phyloP scores from a whole-genome alignment of 1,140 invertebrate species.

The Manduca sexta region DNA sequence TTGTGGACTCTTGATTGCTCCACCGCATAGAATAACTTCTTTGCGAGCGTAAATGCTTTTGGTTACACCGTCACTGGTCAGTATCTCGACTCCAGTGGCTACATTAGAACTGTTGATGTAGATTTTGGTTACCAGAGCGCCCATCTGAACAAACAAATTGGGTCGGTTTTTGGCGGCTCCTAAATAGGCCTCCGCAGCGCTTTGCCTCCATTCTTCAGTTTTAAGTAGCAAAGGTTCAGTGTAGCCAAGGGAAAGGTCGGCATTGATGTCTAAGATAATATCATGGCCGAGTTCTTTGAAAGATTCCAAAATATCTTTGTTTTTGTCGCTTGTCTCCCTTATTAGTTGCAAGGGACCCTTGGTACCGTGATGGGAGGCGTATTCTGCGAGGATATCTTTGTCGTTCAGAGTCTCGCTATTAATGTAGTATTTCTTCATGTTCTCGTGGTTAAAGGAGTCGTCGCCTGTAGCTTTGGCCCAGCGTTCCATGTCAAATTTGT shows the following conservation, averaged over 20 bases:
- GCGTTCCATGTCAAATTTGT: slow-evolving; percentile 79
- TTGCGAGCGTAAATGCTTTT: slow-evolving; percentile 5
- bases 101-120: slow-evolving; percentile 51
- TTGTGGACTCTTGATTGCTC: slow-evolving; percentile 7
- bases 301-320: neutral
- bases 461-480: slow-evolving; percentile 76
- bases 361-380: slow-evolving; percentile 7
- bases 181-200: slow-evolving; percentile 82
- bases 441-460: slow-evolving; percentile 73
- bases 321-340: neutral
- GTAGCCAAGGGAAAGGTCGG: slow-evolving; percentile 69
- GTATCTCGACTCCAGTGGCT: slow-evolving; percentile 9
- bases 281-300: slow-evolving; percentile 9
- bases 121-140: slow-evolving; percentile 74
- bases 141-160: slow-evolving; percentile 79
- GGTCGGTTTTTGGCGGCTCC: slow-evolving; percentile 74
- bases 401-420: slow-evolving; percentile 11
- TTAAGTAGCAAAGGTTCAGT: slow-evolving; percentile 78
- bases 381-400: neutral
- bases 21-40: slow-evolving; percentile 8
- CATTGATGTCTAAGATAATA: slow-evolving; percentile 75
- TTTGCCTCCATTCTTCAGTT: slow-evolving; percentile 81
- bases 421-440: slow-evolving; percentile 25
- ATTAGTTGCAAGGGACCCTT: slow-evolving; percentile 1
- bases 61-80: slow-evolving; percentile 53